Conservation (phyloP, 2,797 vertebrate species). For the Xenops minutus region DNA sequence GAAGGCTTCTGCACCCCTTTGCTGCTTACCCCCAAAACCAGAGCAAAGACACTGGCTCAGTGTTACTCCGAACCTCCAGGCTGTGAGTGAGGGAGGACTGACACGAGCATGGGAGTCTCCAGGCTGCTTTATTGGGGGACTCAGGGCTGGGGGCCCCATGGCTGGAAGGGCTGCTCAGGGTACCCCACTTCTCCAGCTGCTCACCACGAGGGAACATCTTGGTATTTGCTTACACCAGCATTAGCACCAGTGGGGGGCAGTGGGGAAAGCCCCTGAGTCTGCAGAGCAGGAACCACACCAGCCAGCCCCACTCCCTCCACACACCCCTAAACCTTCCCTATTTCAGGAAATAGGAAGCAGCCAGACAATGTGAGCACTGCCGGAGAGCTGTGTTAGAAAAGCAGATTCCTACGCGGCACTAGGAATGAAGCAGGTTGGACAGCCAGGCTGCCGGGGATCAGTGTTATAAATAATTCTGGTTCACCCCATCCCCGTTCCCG, state of each 20-base stretch:
- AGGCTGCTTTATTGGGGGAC: slow-evolving; percentile 37
- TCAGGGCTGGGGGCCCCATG: neutral
- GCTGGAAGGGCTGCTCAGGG: neutral
- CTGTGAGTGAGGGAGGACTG: neutral
- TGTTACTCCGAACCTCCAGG: neutral
- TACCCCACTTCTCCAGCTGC: neutral
- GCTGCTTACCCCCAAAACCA: neutral
- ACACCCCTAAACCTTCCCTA: neutral
- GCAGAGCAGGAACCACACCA: neutral
- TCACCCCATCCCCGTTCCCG: neutral
- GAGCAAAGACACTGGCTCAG: fast-evolving
- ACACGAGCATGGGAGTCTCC: neutral
- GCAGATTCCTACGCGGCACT: neutral
- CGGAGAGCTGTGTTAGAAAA: neutral
- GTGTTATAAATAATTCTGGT: slow-evolving; percentile 39
- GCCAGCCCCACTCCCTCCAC: neutral
- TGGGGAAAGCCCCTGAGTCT: neutral
- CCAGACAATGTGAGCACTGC: fast-evolving
- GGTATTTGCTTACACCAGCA: neutral
- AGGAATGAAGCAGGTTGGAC: neutral
- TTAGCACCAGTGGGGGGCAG: neutral
- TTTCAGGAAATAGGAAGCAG: neutral
- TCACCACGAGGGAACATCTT: neutral
- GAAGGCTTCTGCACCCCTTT: neutral
- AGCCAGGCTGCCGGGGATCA: neutral